These are phyloP conservation scores for Synanthedon myopaeformis DNA, from an alignment of 2,888 invertebrate genomes.

Conservation along the genomic window DNA sequence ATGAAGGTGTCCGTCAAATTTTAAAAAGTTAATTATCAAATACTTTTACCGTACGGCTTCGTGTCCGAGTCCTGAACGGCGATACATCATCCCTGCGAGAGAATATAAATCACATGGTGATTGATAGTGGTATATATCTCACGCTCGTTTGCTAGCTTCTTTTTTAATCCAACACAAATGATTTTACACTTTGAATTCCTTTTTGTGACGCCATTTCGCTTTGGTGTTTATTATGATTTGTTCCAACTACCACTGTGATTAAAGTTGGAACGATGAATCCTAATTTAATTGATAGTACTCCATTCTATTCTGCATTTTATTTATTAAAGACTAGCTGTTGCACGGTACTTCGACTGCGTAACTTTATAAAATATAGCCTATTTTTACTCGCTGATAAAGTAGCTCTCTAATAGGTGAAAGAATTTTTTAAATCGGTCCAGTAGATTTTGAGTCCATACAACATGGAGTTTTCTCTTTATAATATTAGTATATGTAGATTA, in stretches of 20 bases:
- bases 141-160: slow-evolving; percentile 61
- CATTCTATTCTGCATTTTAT: too few species aligned
- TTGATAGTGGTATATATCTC: slow-evolving; percentile 65
- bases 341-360: too few species aligned
- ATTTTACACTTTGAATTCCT: slow-evolving; percentile 62
- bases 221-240: slow-evolving; percentile 33
- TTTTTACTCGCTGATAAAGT: too few species aligned
- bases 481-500: too few species aligned
- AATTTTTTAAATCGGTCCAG: too few species aligned
- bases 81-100: slow-evolving; percentile 60
- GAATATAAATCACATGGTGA: slow-evolving; percentile 66
- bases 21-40: slow-evolving; percentile 69
- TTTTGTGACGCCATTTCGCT: slow-evolving; percentile 55
- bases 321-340: too few species aligned
- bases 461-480: too few species aligned
- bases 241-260: slow-evolving; percentile 13
- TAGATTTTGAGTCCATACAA: too few species aligned
- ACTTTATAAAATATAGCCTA: too few species aligned
- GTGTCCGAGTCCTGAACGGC: slow-evolving; percentile 32
- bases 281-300: too few species aligned
- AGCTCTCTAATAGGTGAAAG: too few species aligned
- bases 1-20: slow-evolving; percentile 63
- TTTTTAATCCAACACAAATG: slow-evolving; percentile 67
- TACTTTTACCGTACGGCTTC: slow-evolving; percentile 45
- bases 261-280: too few species aligned